Evolutionary conservation across 1,140 invertebrate genomes (phyloP).

Genomic region (Drosophila lacteicornis): DNA sequence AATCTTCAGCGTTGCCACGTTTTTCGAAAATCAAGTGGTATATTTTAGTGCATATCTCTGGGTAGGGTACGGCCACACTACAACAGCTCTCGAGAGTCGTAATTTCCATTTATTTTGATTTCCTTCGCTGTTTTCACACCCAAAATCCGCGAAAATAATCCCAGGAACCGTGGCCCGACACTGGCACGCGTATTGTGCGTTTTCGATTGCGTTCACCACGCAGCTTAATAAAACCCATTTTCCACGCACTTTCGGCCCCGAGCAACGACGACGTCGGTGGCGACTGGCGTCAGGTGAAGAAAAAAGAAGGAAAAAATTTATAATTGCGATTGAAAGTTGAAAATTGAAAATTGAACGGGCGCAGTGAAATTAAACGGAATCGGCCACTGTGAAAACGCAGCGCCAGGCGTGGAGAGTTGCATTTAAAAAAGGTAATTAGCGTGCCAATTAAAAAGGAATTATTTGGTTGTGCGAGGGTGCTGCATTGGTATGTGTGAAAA

Average conservation of each 20-base stretch:
- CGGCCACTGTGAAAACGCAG: constrained; percentile 66
- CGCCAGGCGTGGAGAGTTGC: constrained; percentile 64
- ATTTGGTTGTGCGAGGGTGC: constrained; percentile 21
- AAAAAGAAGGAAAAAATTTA: constrained; percentile 15
- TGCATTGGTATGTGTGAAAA: constrained; percentile 44
- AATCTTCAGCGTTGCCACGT: neutral
- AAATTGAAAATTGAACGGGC: constrained; percentile 22
- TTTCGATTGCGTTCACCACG: constrained; percentile 2
- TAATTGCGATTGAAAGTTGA: constrained; percentile 26
- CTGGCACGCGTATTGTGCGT: constrained; percentile 18
- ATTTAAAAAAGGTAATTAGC: constrained; percentile 74
- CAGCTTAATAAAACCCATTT: neutral
- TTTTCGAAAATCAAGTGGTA: neutral
- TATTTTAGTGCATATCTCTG: neutral
- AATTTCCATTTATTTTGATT: constrained; percentile 53
- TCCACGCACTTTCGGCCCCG: neutral
- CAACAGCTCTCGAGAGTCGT: constrained; percentile 14
- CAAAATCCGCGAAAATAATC: constrained; percentile 22
- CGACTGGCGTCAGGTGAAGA: constrained; percentile 39
- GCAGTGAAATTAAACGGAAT: constrained; percentile 57
- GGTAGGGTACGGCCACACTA: constrained; percentile 2
- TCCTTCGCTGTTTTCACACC: constrained; percentile 33
- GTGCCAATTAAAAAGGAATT: constrained; percentile 45
- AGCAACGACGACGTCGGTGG: constrained; percentile 34
- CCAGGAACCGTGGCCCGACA: neutral